These are phyloP conservation scores for Trachemys scripta DNA, from an alignment of 2,113 vertebrate species.

Conservation along the genomic window DNA sequence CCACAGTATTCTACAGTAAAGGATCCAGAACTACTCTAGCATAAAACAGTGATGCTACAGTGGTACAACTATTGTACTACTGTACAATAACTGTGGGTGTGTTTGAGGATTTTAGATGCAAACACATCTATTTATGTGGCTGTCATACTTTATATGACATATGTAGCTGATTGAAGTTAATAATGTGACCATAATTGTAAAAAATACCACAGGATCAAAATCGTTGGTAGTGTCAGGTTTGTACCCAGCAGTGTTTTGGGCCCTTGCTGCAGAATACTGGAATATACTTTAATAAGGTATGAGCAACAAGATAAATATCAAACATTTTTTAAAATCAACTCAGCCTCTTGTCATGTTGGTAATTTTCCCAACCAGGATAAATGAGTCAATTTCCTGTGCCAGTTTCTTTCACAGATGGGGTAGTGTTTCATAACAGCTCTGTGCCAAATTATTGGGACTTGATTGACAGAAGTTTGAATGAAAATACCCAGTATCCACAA, in stretches of 20 bases:
- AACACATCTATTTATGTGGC: not conserved
- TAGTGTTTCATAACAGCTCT: not conserved
- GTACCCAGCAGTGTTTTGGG: not conserved
- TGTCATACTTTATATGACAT: not conserved
- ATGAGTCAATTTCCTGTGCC: not conserved
- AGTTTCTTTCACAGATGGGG: not conserved
- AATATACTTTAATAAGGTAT: not conserved
- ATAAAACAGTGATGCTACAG: not conserved
- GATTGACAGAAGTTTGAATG: not conserved
- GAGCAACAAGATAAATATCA: not conserved
- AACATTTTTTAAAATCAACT: not conserved
- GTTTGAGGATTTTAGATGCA: not conserved
- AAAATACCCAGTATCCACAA: not conserved
- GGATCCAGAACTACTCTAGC: no score
- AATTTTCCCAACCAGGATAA: not conserved
- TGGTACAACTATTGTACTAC: not conserved
- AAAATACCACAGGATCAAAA: not conserved
- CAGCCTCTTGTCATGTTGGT: not conserved
- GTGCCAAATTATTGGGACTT: slow-evolving; percentile 2
- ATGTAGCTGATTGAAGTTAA: not conserved
- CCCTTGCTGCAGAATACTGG: not conserved
- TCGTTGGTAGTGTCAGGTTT: not conserved
- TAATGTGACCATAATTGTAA: fast-evolving
- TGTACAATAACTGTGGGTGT: not conserved
- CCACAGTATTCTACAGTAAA: no score